Percentiles rank a stretch among this genome's conserved stretches.
Evolutionary conservation across 2,113 vertebrate genomes (phyloP).

Genomic region (Eretmochelys imbricata): DNA sequence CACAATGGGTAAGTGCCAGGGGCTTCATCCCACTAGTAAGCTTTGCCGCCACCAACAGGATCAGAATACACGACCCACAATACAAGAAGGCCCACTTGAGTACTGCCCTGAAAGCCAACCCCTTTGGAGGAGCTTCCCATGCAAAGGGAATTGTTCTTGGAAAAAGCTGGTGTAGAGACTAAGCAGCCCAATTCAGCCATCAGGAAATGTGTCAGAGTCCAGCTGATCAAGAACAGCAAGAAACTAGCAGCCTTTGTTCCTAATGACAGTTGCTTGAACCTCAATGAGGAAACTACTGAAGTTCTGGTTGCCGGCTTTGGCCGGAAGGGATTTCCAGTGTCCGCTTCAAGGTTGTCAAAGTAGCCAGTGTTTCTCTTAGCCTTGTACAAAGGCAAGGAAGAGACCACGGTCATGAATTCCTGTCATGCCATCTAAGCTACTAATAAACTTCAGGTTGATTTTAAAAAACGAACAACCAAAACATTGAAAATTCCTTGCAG

Average conservation of each 20-base stretch:
- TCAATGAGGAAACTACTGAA: conserved; percentile 91
- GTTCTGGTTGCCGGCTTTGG: conserved; percentile 91
- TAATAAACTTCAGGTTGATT: conserved; percentile 58
- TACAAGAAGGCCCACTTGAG: conserved; percentile 98
- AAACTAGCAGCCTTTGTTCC: conserved; percentile 91
- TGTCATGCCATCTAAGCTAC: not conserved
- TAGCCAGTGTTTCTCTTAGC: conserved; percentile 91
- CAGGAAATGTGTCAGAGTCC: conserved; percentile 87
- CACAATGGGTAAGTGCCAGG: conserved; percentile 91
- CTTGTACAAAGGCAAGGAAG: conserved; percentile 94
- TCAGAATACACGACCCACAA: conserved; percentile 98
- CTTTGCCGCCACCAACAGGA: conserved; percentile 95
- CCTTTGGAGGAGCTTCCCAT: conserved; percentile 96
- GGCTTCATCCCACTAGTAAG: conserved; percentile 96
- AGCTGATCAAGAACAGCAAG: conserved; percentile 92
- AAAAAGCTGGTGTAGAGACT: conserved; percentile 93
- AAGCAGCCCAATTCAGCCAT: conserved; percentile 93
- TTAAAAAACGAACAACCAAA: too few relatives aligned
- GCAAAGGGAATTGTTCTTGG: conserved; percentile 98
- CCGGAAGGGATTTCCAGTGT: conserved; percentile 91
- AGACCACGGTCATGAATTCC: conserved; percentile 86
- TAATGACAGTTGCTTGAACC: conserved; percentile 90
- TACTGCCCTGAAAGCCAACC: conserved; percentile 92
- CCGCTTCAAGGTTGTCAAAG: conserved; percentile 91
- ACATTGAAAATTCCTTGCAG: accelerated